Percentiles rank a stretch among this genome's conserved stretches.
Evolutionary conservation across 2,888 invertebrate genomes (phyloP).

Genomic region (Coenonympha glycerion): DNA sequence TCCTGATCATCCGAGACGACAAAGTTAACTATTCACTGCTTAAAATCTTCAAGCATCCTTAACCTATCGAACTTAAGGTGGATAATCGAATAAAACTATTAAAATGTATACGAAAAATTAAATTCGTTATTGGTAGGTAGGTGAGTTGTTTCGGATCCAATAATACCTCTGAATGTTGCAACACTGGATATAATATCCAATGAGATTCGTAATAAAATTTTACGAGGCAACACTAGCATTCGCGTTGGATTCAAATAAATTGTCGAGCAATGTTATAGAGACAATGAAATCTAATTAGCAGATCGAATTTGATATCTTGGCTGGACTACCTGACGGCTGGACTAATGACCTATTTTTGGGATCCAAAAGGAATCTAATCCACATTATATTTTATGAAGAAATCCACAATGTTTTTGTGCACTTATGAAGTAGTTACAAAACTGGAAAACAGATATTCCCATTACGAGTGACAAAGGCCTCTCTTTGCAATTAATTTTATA

Average conservation of each 20-base stretch:
- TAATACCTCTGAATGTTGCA: slow-evolving; percentile 26
- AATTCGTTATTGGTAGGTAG: slow-evolving; percentile 5
- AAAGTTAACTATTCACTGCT: not conserved
- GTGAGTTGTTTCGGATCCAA: slow-evolving; percentile 16
- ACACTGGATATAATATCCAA: slow-evolving; percentile 26
- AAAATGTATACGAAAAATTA: not conserved
- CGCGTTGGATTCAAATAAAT: slow-evolving; percentile 16
- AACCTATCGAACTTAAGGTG: not conserved
- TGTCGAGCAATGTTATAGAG: slow-evolving; percentile 6
- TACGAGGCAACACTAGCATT: slow-evolving; percentile 30
- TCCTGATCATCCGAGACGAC: slow-evolving; percentile 5
- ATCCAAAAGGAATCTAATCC: not conserved
- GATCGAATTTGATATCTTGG: slow-evolving; percentile 10
- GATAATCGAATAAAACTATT: not conserved
- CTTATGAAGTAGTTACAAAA: too few relatives aligned
- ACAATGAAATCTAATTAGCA: slow-evolving; percentile 15
- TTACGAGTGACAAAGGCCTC: too few relatives aligned
- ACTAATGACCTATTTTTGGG: not conserved
- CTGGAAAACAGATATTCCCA: too few relatives aligned
- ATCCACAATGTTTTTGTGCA: too few relatives aligned
- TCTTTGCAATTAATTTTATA: too few relatives aligned
- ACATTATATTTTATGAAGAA: too few relatives aligned
- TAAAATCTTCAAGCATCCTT: not conserved
- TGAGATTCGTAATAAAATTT: slow-evolving; percentile 30
- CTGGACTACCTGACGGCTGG: not conserved